phyloP scores from a whole-genome alignment of 2,113 vertebrate genomes.

The Mionectes macconnelli region DNA sequence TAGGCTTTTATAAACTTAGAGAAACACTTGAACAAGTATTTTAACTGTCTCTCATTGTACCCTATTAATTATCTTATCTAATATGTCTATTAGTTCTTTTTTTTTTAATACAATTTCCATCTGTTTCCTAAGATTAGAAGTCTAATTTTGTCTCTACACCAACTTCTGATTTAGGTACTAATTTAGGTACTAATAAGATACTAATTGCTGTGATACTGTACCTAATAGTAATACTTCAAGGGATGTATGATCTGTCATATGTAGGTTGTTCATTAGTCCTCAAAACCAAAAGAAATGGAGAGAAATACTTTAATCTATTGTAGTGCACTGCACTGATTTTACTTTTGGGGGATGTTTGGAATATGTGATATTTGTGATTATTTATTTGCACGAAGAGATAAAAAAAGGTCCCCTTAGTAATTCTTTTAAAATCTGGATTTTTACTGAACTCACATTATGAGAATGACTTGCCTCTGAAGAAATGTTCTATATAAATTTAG shows the following conservation, averaged over 20 bases:
- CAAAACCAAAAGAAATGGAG: background rate
- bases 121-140: background rate
- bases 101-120: background rate
- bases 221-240: background rate
- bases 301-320: background rate
- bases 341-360: background rate
- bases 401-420: background rate
- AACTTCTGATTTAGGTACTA: background rate
- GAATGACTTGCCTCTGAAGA: slow-evolving; percentile 19
- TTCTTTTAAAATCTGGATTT: background rate
- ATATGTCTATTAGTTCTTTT: background rate
- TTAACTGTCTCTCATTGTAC: background rate
- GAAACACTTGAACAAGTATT: background rate
- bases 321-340: background rate
- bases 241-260: background rate
- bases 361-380: background rate
- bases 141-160: background rate
- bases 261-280: background rate
- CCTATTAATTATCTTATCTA: background rate
- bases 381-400: background rate
- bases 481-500: slow-evolving; percentile 30
- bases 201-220: background rate
- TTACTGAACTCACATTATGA: background rate
- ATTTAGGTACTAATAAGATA: background rate
- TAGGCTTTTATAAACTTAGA: background rate